Base-by-base conservation (phyloP, 1,140 invertebrate species). In the Aphelenchoides avenae region DNA sequence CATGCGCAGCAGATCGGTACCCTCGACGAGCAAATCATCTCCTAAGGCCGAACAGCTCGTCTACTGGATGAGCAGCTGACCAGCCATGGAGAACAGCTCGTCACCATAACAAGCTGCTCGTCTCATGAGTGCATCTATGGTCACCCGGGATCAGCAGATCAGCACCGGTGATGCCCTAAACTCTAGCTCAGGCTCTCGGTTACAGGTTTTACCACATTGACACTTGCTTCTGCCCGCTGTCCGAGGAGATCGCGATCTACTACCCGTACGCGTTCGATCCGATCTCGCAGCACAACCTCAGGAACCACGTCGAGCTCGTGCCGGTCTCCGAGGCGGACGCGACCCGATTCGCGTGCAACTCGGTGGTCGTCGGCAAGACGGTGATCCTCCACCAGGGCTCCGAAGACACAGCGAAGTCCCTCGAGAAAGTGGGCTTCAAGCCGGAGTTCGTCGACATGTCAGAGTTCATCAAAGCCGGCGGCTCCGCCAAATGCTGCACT, bases 161-260 rank as follows among this genome's bases (percentile, higher is more conserved):
- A n/a, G n/a, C n/a, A n/a, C n/a, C n/a, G n/a, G n/a, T n/a, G n/a
- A n/a, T n/a, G n/a, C n/a, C n/a, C n/a, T n/a, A n/a, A n/a, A n/a
- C n/a, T n/a, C n/a, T n/a, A n/a, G n/a, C n/a, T n/a, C n/a, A n/a
- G n/a, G n/a, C n/a, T n/a, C n/a, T n/a, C n/a, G 34, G 37, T 70
- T 61, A 26, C 41, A 73, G 72, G 22, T 75, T 75, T 51, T 77
- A 75, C 43, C 74, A 75, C 42, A 75, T 75, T 36, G 74, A 75
- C 57, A 75, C 72, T 1, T 75, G 72, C 31, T 77, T 75, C 52
- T 75, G 73, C 41, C 73, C 73, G 29, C 50, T 75, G 3, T 67
- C 50, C 44, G 64, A 66, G 7, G 62, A 77, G 27, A 13, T 74
- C 2, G 73, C 75, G 1, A 52, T 75, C 30, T 77, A 66, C 29